Evolutionary conservation across 2,113 vertebrate species (phyloP).

Genomic region (Geothlypis trichas): DNA sequence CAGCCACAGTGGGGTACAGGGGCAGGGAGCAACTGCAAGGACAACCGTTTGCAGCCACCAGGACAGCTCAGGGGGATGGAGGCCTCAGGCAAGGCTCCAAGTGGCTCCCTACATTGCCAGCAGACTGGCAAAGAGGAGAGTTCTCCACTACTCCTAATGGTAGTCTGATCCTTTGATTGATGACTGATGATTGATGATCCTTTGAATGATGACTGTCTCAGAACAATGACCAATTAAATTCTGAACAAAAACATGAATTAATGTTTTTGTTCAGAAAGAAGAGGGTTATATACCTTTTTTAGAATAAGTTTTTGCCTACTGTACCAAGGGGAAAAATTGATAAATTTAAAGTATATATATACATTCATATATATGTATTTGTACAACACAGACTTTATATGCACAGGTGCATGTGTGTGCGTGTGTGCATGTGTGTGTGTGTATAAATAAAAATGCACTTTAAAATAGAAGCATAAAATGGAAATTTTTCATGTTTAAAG

Average conservation of each 20-base stretch:
- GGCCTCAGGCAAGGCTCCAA: neutral
- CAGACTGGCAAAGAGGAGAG: neutral
- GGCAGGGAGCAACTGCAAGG: neutral
- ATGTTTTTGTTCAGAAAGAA: neutral
- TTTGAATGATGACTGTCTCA: neutral
- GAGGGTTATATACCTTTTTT: neutral
- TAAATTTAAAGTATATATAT: neutral
- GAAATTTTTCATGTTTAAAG: neutral
- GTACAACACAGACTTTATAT: neutral
- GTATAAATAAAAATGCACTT: neutral
- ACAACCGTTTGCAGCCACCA: neutral
- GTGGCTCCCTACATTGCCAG: rapidly evolving
- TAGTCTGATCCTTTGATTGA: neutral
- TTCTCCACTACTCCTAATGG: rapidly evolving
- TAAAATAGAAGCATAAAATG: neutral
- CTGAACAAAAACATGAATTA: neutral
- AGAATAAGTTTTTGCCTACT: neutral
- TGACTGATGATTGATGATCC: too few relatives aligned
- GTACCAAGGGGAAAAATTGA: neutral
- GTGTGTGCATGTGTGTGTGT: neutral
- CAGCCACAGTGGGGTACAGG: neutral
- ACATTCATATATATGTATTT: neutral
- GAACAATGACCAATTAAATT: neutral
- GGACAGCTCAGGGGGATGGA: neutral
- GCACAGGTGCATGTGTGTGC: neutral